Evolutionary conservation across 2,113 vertebrate species (phyloP).

Genomic region (Nanorana parkeri): DNA sequence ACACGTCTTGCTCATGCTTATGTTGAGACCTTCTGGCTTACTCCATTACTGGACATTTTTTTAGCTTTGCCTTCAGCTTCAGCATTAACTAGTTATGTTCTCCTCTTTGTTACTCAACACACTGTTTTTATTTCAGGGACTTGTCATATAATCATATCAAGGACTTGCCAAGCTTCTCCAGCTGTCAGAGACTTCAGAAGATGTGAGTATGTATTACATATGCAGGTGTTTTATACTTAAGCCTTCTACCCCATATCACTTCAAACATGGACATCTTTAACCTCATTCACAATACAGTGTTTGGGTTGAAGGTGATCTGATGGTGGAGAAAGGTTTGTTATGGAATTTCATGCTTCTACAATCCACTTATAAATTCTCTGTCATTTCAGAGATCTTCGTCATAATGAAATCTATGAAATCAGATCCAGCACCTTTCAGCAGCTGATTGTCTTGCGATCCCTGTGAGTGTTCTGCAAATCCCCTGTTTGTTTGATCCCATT

Average conservation of each 20-base stretch:
- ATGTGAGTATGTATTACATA: conserved; percentile 76
- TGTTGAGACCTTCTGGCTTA: no score
- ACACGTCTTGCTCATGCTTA: no score
- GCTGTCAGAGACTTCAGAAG: conserved; percentile 86
- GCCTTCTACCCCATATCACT: conserved; percentile 26
- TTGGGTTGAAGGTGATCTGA: conserved; percentile 28
- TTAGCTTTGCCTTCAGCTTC: neutral
- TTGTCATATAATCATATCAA: conserved; percentile 89
- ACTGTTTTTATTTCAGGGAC: conserved; percentile 78
- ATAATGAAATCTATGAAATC: conserved; percentile 87
- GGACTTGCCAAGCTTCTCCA: conserved; percentile 85
- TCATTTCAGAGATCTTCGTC: conserved; percentile 85
- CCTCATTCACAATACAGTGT: neutral
- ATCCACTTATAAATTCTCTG: conserved; percentile 59
- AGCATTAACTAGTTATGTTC: neutral
- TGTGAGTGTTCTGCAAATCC: conserved; percentile 78
- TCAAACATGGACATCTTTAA: neutral
- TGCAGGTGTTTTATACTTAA: conserved; percentile 32
- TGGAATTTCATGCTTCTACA: conserved; percentile 38
- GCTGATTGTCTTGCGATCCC: conserved; percentile 80
- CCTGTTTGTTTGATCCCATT: conserved; percentile 20
- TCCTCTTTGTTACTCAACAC: neutral
- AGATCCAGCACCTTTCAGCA: conserved; percentile 82
- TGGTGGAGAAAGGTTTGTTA: conserved; percentile 49
- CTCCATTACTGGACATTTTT: neutral